Conservation (phyloP, 2,888 invertebrate genomes). For the Tenthredo livida region DNA sequence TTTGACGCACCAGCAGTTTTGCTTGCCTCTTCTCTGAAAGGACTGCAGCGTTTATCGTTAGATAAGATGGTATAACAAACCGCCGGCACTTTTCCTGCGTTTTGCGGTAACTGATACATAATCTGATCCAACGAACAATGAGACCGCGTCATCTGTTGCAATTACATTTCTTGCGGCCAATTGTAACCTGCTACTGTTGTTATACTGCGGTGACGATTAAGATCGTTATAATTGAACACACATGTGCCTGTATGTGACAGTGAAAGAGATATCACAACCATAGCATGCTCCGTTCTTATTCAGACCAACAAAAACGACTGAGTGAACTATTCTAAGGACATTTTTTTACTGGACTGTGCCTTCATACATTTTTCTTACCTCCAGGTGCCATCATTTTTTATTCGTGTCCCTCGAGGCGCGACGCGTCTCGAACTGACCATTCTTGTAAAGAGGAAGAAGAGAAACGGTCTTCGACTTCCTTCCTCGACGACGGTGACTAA, state of each 20-base stretch:
- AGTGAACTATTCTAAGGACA: neutral
- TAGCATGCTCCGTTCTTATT: neutral
- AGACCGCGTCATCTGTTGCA: neutral
- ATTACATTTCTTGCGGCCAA: neutral
- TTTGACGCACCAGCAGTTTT: neutral
- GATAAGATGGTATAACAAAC: neutral
- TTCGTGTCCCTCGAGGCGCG: neutral
- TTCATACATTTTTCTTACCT: neutral
- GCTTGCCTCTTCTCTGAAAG: neutral
- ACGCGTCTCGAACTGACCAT: neutral
- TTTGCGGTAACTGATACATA: neutral
- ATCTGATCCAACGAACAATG: neutral
- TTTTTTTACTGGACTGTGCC: neutral
- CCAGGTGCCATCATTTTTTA: conserved; percentile 15
- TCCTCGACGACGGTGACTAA: conserved; percentile 22
- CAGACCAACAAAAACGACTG: neutral
- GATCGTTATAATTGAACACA: neutral
- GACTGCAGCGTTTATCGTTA: neutral
- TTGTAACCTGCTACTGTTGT: neutral
- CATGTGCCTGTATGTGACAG: no score
- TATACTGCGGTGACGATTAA: neutral
- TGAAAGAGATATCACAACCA: neutral
- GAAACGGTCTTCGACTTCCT: conserved; percentile 18
- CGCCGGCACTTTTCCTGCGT: neutral
- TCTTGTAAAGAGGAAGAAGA: neutral